These are phyloP conservation scores for Hystrix brachyura DNA, from an alignment of 2,113 vertebrate genomes.

Conservation along the genomic window DNA sequence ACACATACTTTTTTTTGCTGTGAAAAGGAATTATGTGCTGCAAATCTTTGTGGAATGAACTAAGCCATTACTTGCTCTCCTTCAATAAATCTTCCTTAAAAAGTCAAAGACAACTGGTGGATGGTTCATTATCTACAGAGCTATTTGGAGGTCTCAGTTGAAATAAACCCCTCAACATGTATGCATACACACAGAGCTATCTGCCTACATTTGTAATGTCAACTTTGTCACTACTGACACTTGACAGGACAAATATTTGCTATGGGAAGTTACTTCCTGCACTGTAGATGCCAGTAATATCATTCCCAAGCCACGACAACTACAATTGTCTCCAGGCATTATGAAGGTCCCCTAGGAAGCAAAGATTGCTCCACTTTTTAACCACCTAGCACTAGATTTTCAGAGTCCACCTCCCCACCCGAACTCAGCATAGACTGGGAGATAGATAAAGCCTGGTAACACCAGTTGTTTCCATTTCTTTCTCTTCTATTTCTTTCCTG, in stretches of 20 bases:
- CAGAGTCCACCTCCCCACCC: background rate
- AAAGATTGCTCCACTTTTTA: background rate
- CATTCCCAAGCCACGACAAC: background rate
- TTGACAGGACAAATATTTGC: background rate
- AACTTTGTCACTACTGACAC: background rate
- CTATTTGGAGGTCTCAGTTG: background rate
- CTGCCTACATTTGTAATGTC: background rate
- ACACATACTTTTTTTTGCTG: background rate
- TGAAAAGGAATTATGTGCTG: background rate
- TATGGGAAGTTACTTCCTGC: background rate
- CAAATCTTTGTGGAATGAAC: background rate
- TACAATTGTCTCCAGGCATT: background rate
- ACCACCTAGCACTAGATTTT: background rate
- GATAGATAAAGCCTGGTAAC: background rate
- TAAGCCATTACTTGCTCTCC: background rate
- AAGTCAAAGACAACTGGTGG: background rate
- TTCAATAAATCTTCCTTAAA: background rate
- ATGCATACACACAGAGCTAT: background rate
- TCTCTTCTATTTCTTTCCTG: background rate
- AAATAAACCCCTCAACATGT: fast-evolving
- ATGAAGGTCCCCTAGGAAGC: background rate
- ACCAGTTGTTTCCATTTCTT: background rate
- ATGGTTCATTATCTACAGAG: background rate
- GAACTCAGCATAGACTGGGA: background rate
- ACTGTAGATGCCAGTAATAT: background rate